Base-by-base conservation (phyloP, 2,888 invertebrate species). In the Epistrophella euchroma region DNA sequence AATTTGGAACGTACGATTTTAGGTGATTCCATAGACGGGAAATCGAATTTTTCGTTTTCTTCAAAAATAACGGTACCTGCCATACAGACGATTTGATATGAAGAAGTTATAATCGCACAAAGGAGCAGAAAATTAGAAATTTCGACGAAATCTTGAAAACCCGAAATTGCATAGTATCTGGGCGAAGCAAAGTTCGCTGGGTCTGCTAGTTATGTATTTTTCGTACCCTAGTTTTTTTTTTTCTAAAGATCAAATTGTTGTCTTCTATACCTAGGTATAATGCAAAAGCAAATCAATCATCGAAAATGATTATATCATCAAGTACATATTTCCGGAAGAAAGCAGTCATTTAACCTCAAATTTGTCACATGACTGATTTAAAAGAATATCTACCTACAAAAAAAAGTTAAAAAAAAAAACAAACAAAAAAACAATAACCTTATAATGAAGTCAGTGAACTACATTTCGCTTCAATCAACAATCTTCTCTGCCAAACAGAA, bases 391-490 rank as follows among this genome's bases (percentile, higher is more conserved):
- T 50, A 2, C 50, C n/a, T n/a, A 0, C 17, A 47, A 3, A 17
- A 10, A n/a, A n/a, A n/a, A n/a, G n/a, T n/a, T n/a, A n/a, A n/a
- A n/a, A n/a, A n/a, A 19, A 58, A 47, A 13, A 19, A 52, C 7
- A 55, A 4, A 28, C 13, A 37, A 25, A 19, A 11, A 28, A 68
- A 15, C n/a, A 40, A 56, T 35, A 68, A 15, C 13, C 40, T 40
- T 74, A 45, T 47, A 73, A 45, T 40, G 11, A 79, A 72, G 58
- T 73, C 82, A 77, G 43, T 82, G 66, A 78, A 68, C 72, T 78
- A 66, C 28, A 77, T 37, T 82, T 62, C 73, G 68, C 72, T 73
- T 78, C 82, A 78, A 78, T 78, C 78, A 78, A 82, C 78, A 68
- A 60, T 73, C 73, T 55, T 37, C 35, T 15, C n/a, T 32, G n/a